Conservation (phyloP, 2,113 vertebrate species). For the Myotis lucifugus region DNA sequence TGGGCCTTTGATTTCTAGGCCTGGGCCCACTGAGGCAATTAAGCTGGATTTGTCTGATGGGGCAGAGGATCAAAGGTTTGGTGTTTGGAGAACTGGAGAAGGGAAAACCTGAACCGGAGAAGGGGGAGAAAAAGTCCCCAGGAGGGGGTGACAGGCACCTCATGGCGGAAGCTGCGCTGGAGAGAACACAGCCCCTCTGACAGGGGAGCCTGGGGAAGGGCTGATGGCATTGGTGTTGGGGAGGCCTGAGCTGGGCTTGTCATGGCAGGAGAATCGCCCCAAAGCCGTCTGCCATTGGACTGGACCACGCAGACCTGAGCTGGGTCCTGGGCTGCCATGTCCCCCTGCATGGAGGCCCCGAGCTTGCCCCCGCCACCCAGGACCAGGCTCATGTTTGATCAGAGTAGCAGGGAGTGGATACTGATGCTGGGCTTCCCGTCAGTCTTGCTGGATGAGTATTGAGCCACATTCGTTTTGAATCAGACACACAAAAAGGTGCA, state of each 20-base stretch:
- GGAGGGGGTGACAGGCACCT: not conserved
- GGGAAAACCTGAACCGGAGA: conserved; percentile 49
- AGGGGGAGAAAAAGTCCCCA: not conserved
- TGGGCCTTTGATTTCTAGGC: conserved; percentile 51
- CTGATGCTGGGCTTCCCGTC: not conserved
- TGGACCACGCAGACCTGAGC: rapidly evolving
- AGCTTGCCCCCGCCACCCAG: too few species aligned
- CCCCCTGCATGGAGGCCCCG: too few species aligned
- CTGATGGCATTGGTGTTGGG: rapidly evolving
- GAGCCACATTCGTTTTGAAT: not conserved
- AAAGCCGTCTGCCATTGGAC: rapidly evolving
- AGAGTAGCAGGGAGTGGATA: rapidly evolving
- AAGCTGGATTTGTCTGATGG: conserved; percentile 54
- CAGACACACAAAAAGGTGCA: not conserved
- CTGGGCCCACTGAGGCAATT: conserved; percentile 66
- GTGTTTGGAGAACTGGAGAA: conserved; percentile 49
- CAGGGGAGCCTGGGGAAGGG: rapidly evolving
- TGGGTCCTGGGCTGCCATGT: not conserved
- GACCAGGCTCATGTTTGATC: rapidly evolving
- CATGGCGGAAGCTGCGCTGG: not conserved
- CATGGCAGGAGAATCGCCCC: rapidly evolving
- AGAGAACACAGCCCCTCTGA: not conserved
- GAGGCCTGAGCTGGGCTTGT: not conserved
- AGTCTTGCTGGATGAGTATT: rapidly evolving
- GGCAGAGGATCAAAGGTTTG: conserved; percentile 49